Base-by-base conservation (phyloP, 2,113 vertebrate genomes). In the Rutilus rutilus region DNA sequence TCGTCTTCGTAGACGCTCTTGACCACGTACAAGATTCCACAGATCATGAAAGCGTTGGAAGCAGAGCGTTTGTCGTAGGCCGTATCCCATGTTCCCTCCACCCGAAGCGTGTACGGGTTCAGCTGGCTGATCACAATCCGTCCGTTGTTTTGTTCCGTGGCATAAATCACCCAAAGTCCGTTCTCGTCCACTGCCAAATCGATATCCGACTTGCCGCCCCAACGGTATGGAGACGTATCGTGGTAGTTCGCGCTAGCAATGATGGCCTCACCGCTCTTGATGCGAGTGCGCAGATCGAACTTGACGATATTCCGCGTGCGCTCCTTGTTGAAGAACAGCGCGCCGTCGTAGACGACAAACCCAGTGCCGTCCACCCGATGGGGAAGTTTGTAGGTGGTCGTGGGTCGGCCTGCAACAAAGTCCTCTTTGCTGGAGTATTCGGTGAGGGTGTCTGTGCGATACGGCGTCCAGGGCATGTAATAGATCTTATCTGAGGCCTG, bases 41-140 rank as follows among this genome's bases (percentile, higher is more conserved):
- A 99, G 86, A 99, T 97, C 98, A 99, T 99, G 91, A 99, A 99
- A n/a, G 98, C 97, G 0, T 99, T 99, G 74, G 98, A 99, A 25
- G 98, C 98, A 0, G 98, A 99, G 71, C 98, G 95, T 89, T 99
- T 99, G 92, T 99, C 98, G 33, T 99, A 99, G 0, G 97, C 96
- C 0, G 98, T 99, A 93, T 99, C 98, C 98, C 98, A 99, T 0
- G 98, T 99, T 54, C 98, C 98, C 91, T 99, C 98, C 0, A 99
- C 97, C 4, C 98, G 94, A 23, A 99, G 86, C 0, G 98, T 99
- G 89, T 99, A 99, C 64, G 98, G 98, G 90, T 99, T 99, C 76
- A 99, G 89, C 82, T 99, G 97, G 91, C 98, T 99, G 92, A 99
- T 97, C 84, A 99, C 98, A 21, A 99, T 97, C 89, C 96, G 96